Evolutionary conservation across 2,113 vertebrate genomes (phyloP), one percentile per base, ranked within the genome.

Genomic region (Esox niger): DNA sequence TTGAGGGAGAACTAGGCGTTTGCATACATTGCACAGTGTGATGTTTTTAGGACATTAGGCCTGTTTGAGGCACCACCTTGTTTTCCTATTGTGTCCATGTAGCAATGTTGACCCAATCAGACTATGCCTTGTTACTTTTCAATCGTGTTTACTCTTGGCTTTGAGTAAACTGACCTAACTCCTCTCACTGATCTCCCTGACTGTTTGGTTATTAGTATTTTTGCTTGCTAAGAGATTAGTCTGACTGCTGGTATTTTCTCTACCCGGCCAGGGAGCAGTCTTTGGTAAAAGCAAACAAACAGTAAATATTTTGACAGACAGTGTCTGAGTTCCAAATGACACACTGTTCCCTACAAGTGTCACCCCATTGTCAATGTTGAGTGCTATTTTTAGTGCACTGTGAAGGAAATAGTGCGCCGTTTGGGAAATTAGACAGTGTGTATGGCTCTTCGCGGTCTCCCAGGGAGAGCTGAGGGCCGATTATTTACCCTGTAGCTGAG

Each of bases 211-310:
- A 30, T 20, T 29, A 32, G 15, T 32, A 29, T 59, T 32, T n/a
- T 15, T 59, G 26, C 57, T 59, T 59, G 29, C 29, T 31, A 8
- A 30, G 57, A 59, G 57, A 26, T 59, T 29, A 59, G 29, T 20
- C 57, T 21, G 15, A 6, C 20, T 57, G 35, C 47, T 31, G 30
- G 27, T 47, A 5, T 27, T 52, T 52, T 60, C 21, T 26, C 64
- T 9, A 54, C 47, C 27, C 57, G 31, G 57, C 29, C 7, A 27
- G 55, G 11, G 27, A 47, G 29, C 64, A 55, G 64, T 59, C 66
- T 68, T 59, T 11, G 11, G 25, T 43, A 60, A n/a, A 59, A 58
- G 65, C 31, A 68, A 68, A 68, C 66, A 68, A 68, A 68, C 66
- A 58, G 6, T 30, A 21, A 5, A 21, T 21, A 59, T 46, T 59